These are phyloP conservation scores for Daboia siamensis DNA, from an alignment of 2,113 vertebrate genomes.

Conservation along the genomic window DNA sequence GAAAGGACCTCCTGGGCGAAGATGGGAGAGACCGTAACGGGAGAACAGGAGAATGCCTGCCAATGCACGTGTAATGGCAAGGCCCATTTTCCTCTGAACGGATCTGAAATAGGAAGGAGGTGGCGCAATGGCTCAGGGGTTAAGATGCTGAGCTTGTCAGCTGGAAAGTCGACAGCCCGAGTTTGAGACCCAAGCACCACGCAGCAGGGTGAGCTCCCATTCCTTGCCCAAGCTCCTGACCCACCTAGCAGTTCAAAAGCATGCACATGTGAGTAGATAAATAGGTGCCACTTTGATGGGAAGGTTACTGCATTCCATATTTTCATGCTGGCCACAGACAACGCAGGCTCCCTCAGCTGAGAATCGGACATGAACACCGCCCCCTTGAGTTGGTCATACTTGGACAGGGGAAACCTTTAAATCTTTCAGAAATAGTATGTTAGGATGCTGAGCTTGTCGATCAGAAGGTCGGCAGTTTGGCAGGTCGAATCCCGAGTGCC, in stretches of 20 bases:
- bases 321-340: not conserved
- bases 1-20: not conserved
- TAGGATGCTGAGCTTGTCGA: no score
- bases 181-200: not conserved
- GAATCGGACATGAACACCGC: not conserved
- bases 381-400: not conserved
- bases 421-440: not conserved
- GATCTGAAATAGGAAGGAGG: not conserved
- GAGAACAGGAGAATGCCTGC: no score
- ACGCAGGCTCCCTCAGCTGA: not conserved
- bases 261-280: not conserved
- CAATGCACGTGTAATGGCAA: not conserved
- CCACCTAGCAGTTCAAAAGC: not conserved
- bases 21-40: not conserved
- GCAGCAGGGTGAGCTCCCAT: not conserved
- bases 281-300: not conserved
- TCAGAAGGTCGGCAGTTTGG: no score
- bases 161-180: not conserved
- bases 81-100: not conserved
- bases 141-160: not conserved
- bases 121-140: not conserved
- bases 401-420: not conserved
- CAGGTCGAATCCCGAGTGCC: no score
- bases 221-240: not conserved
- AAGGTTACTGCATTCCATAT: not conserved